Conservation (phyloP, 2,888 invertebrate genomes). For the Endotricha flammealis region DNA sequence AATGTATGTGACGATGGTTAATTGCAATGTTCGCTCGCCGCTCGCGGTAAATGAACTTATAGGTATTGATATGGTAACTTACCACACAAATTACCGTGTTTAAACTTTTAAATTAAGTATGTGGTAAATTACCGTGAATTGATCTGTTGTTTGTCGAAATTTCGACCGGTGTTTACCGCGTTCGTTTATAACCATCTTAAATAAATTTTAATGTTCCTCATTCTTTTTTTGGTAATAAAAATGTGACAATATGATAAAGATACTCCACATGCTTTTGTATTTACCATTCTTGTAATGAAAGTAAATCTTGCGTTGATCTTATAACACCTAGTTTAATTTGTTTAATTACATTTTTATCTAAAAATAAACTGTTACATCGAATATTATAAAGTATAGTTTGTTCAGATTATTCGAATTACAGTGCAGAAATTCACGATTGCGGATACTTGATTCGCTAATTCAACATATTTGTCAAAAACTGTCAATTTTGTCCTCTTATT, state of each 20-base stretch:
- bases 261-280: slow-evolving; percentile 24
- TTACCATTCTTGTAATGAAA: too few species aligned
- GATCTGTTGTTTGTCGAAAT: slow-evolving; percentile 47
- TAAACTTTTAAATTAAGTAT: slow-evolving; percentile 53
- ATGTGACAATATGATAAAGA: slow-evolving; percentile 53
- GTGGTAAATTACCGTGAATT: slow-evolving; percentile 50
- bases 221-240: slow-evolving; percentile 43
- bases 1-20: slow-evolving; percentile 39
- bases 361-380: too few species aligned
- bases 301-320: too few species aligned
- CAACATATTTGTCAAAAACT: too few species aligned
- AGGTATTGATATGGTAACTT: slow-evolving; percentile 33
- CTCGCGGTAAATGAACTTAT: slow-evolving; percentile 17
- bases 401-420: too few species aligned
- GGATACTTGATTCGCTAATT: too few species aligned
- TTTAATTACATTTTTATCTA: too few species aligned
- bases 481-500: too few species aligned
- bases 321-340: too few species aligned
- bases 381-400: too few species aligned
- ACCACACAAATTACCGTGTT: slow-evolving; percentile 45
- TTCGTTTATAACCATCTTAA: slow-evolving; percentile 42
- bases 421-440: too few species aligned
- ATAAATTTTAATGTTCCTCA: slow-evolving; percentile 44
- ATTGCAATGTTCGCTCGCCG: slow-evolving; percentile 25
- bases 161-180: slow-evolving; percentile 17